phyloP scores from a whole-genome alignment of 2,888 invertebrate species.

The Macropis europaea region DNA sequence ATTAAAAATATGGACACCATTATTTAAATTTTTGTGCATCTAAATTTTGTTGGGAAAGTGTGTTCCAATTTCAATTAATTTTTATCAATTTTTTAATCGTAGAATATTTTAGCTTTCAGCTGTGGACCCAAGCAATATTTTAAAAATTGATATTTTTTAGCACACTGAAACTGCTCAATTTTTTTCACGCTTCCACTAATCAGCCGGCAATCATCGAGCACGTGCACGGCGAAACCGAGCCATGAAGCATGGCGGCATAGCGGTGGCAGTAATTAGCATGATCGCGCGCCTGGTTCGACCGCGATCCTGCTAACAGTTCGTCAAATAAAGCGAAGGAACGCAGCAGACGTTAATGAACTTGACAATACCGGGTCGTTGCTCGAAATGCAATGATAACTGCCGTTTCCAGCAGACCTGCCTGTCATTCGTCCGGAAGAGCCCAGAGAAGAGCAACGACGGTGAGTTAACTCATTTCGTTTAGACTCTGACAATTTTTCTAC shows the following conservation, averaged over 20 bases:
- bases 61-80: no score
- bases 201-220: no score
- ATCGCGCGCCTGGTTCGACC: conserved; percentile 35
- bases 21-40: no score
- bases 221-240: conserved; percentile 2
- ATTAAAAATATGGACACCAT: no score
- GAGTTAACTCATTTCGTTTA: conserved; percentile 34
- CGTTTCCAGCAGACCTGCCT: conserved; percentile 18
- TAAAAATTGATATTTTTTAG: no score
- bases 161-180: no score
- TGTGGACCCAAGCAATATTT: no score
- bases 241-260: conserved; percentile 47
- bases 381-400: conserved; percentile 58
- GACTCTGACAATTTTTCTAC: not conserved
- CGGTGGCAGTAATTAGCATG: conserved; percentile 51
- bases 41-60: no score
- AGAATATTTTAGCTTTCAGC: no score
- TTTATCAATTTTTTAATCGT: no score
- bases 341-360: conserved; percentile 52
- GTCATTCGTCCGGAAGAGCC: conserved; percentile 47
- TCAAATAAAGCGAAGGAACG: conserved; percentile 51
- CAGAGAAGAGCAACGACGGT: conserved; percentile 42
- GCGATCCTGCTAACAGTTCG: conserved; percentile 52
- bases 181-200: no score
- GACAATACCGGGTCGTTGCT: conserved; percentile 37